A percentile compares a stretch with the other conserved stretches of the same genome.
Evolutionary conservation across 2,113 vertebrate genomes (phyloP).

Genomic region (Ictalurus punctatus): DNA sequence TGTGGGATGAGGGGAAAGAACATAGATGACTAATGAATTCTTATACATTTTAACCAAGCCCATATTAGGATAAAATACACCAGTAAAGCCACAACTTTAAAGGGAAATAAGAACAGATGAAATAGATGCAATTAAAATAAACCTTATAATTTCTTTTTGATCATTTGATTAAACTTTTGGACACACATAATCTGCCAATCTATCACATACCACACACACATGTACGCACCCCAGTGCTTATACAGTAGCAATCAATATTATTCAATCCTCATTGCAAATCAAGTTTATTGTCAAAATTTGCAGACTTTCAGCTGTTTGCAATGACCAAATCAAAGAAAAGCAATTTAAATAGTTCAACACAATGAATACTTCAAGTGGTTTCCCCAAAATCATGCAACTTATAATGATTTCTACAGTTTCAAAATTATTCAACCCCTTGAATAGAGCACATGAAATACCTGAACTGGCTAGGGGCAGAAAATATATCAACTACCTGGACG

Average conservation of each 20-base stretch:
- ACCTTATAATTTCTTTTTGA: background rate
- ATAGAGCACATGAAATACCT: no score
- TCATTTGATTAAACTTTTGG: background rate
- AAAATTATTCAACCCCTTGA: no score
- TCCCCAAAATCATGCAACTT: no score
- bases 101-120: background rate
- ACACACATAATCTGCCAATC: background rate
- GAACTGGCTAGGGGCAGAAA: no score
- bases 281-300: no score
- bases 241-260: background rate
- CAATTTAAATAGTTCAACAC: no score
- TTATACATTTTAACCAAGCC: slow-evolving; percentile 3
- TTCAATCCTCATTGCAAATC: no score
- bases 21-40: slow-evolving; percentile 37
- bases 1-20: slow-evolving; percentile 47
- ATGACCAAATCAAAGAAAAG: no score
- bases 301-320: no score
- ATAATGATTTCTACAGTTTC: no score
- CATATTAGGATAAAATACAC: background rate
- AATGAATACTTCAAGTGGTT: no score
- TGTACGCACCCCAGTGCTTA: background rate
- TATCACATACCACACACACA: background rate
- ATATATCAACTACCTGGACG: no score
- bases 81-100: background rate
- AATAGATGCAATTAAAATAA: background rate